Percentiles rank a stretch among this genome's conserved stretches.
phyloP scores from a whole-genome alignment of 2,113 vertebrate genomes.

The Typhlomys cinereus region DNA sequence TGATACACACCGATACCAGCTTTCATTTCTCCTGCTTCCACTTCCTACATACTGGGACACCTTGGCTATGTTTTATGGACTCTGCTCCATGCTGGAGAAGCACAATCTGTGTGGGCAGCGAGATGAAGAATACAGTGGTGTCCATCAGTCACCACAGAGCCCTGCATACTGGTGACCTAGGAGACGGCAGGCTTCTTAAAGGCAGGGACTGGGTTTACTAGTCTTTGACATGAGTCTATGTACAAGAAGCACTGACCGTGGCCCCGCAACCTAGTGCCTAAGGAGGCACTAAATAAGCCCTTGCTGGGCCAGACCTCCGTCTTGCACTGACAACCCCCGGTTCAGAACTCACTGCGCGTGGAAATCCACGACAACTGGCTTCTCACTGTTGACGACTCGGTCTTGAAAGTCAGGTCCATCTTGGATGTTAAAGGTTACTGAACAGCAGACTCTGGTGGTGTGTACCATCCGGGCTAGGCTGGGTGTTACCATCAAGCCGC shows the following conservation, averaged over 20 bases:
- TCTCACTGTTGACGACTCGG: slow-evolving; percentile 93
- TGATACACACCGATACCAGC: not conserved
- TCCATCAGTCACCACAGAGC: not conserved
- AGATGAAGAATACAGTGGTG: not conserved
- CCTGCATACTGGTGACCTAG: too few species aligned
- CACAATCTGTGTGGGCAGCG: not conserved
- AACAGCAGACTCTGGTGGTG: slow-evolving; percentile 72
- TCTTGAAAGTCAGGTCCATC: slow-evolving; percentile 95
- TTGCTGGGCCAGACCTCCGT: not conserved
- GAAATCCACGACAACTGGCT: slow-evolving; percentile 95
- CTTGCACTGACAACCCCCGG: rapidly evolving
- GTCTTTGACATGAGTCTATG: not conserved
- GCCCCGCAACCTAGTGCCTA: not conserved
- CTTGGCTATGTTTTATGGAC: not conserved
- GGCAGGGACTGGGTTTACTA: not conserved
- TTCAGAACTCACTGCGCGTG: slow-evolving; percentile 93
- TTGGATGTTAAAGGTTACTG: slow-evolving; percentile 93
- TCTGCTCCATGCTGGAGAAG: not conserved
- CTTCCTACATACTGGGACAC: too few species aligned
- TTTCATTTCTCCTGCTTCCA: too few species aligned
- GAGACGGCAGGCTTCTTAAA: not conserved
- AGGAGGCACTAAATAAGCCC: not conserved
- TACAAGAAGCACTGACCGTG: not conserved
- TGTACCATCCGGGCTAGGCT: slow-evolving; percentile 61
- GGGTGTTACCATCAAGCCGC: slow-evolving; percentile 25